Conservation (phyloP, 1,140 invertebrate genomes). For the Trichonephila clavata region DNA sequence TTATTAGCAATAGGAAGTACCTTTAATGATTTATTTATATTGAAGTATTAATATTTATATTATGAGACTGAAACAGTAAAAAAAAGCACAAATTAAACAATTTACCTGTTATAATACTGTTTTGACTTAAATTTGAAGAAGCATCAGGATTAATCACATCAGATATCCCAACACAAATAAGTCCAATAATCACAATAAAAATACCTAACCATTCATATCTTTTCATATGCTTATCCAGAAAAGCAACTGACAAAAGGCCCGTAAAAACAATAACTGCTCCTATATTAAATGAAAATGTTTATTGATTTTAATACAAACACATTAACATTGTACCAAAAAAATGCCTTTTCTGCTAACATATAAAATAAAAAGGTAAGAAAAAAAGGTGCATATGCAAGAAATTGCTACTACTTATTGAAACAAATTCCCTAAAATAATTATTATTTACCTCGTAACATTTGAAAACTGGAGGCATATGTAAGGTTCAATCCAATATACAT, state of each 20-base stretch:
- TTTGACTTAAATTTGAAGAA: constrained; percentile 82
- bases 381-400: too few relatives aligned
- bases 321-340: too few relatives aligned
- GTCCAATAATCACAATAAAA: constrained; percentile 88
- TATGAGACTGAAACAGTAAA: too few relatives aligned
- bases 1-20: too few relatives aligned
- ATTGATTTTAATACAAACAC: too few relatives aligned
- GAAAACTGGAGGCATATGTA: constrained; percentile 96
- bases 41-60: too few relatives aligned
- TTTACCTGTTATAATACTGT: constrained; percentile 89
- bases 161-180: constrained; percentile 88
- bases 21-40: too few relatives aligned
- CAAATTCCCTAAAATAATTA: too few relatives aligned
- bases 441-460: constrained; percentile 93
- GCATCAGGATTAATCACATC: constrained; percentile 79
- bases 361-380: too few relatives aligned
- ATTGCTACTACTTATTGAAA: too few relatives aligned
- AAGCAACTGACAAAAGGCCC: constrained; percentile 93
- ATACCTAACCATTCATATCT: constrained; percentile 92
- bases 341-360: too few relatives aligned
- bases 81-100: neutral
- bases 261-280: constrained; percentile 96
- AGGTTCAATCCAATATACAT: constrained; percentile 95
- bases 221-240: constrained; percentile 87
- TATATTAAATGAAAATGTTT: constrained; percentile 79